Base-by-base conservation (phyloP, 2,797 vertebrate genomes). In the Cossypha polioptera region DNA sequence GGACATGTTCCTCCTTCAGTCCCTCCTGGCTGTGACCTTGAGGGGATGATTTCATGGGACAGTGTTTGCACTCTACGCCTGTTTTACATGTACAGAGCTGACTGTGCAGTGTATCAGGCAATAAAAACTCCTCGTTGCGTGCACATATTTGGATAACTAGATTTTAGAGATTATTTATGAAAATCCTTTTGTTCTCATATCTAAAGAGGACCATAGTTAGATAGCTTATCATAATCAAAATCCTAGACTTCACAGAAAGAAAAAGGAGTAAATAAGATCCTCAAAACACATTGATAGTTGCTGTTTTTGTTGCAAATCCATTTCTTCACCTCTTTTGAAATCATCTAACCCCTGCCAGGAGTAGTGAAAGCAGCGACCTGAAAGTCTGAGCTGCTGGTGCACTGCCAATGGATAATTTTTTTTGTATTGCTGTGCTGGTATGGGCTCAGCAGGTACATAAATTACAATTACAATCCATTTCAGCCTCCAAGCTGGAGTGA, bases 401-500 rank as follows among this genome's bases (percentile, higher is more conserved):
- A 45, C 35, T 58, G 43, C 40, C 89, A 90, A 48, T 33, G 31
- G 62, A 61, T 61, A 42, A 19, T n/a, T 51, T 63, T 48, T 71
- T 65, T 66, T 36, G 17, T 76, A 51, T 89, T 74, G 42, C 42
- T 75, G 48, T 58, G 31, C 35, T 68, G 63, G 33, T 35, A 88
- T 54, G 58, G 55, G 48, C 75, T 68, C 91, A 89, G 76, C 91
- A 87, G 83, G 71, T 83, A 51, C 81, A 81, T 80, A 89, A 94
- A 94, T 92, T 57, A 75, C 55, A 43, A 24, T 88, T 95, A 45
- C 80, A 90, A 78, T 11, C 53, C 83, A 80, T 95, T 93, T 94
- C 92, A 83, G 54, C 36, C 77, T 96, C 58, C 66, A 82, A 51
- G 85, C 4, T 71, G 78, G 63, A 83, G 51, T 8, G 50, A 95